A percentile compares a stretch with the other conserved stretches of the same genome.
These are phyloP conservation scores for Acanthosoma haemorrhoidale DNA, from an alignment of 2,888 invertebrate genomes.

Conservation along the genomic window DNA sequence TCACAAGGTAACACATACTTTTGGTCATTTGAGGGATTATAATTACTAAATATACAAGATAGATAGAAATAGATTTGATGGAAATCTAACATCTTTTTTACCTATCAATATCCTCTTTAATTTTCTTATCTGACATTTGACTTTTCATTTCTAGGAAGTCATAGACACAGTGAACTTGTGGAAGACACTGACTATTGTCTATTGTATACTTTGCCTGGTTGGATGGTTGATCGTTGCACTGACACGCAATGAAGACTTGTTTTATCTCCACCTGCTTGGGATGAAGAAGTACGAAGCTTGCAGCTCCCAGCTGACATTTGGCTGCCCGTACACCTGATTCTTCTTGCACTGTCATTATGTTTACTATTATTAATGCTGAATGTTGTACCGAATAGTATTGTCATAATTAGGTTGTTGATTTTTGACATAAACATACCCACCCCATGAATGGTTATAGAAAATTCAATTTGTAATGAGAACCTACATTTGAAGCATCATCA, in stretches of 20 bases:
- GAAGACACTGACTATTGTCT: constrained; percentile 27
- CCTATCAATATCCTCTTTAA: not conserved
- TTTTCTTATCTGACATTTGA: not conserved
- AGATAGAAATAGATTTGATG: too few relatives aligned
- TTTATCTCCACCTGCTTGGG: constrained; percentile 31
- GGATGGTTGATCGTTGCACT: constrained; percentile 32
- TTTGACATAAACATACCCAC: too few relatives aligned
- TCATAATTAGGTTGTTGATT: too few relatives aligned
- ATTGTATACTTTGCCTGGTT: constrained; percentile 28
- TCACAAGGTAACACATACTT: too few relatives aligned
- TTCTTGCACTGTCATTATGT: too few relatives aligned
- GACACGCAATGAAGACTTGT: constrained; percentile 35
- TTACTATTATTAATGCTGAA: too few relatives aligned
- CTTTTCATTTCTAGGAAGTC: constrained; percentile 29
- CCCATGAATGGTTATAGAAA: too few relatives aligned
- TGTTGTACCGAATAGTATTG: too few relatives aligned
- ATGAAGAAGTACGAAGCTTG: constrained; percentile 35
- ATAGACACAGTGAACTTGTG: constrained; percentile 26
- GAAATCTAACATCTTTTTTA: not conserved
- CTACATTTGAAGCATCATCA: too few relatives aligned
- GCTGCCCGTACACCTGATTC: not conserved
- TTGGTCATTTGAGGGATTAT: too few relatives aligned
- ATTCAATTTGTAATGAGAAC: too few relatives aligned
- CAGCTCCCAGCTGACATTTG: not conserved
- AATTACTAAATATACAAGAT: too few relatives aligned